Conservation (phyloP, 2,797 vertebrate genomes). For the Masticophis lateralis region DNA sequence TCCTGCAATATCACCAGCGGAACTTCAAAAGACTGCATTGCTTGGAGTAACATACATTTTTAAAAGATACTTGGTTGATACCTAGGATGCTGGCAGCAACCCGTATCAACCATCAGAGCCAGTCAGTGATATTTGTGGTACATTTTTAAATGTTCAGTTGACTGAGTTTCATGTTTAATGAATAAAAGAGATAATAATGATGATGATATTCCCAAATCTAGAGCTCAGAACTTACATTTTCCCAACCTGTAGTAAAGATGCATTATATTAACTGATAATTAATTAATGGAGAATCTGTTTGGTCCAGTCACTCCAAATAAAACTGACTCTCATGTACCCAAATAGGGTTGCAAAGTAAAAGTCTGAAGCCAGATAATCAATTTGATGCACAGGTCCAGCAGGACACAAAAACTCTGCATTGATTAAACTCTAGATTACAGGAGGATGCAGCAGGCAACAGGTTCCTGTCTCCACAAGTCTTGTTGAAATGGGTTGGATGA, state of each 20-base stretch:
- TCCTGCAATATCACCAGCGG: no score
- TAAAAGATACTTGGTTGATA: no score
- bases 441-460: background rate
- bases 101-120: no score
- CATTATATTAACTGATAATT: background rate
- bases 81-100: no score
- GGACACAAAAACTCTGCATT: background rate
- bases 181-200: no score
- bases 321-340: background rate
- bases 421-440: background rate
- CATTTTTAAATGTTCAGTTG: no score
- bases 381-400: background rate
- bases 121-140: no score
- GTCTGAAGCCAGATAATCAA: background rate
- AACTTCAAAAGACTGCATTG: no score
- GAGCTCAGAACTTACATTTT: background rate
- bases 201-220: background rate
- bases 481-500: background rate
- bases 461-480: background rate
- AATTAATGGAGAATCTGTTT: background rate
- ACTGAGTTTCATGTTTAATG: no score
- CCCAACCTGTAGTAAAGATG: background rate
- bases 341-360: background rate
- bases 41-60: no score
- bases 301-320: background rate